phyloP scores from a whole-genome alignment of 2,888 invertebrate genomes.

The Eubasilissa splendida region DNA sequence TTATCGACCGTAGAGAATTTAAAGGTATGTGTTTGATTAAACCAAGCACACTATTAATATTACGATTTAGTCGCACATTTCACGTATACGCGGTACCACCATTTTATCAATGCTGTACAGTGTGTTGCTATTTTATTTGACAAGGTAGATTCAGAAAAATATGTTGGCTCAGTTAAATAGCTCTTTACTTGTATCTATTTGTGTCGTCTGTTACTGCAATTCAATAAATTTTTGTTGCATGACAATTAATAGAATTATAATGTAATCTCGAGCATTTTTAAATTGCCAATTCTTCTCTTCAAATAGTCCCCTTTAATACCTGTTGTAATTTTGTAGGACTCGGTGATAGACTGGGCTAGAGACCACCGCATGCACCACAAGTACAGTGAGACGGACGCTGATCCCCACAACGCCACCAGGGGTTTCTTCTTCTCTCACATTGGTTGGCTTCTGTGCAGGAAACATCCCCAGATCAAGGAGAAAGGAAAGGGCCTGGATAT shows the following conservation, averaged over 20 bases:
- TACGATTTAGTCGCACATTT: no score
- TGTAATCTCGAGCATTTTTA: background rate
- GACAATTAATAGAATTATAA: background rate
- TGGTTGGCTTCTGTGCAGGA: conserved; percentile 93
- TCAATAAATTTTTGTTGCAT: no score
- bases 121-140: no score
- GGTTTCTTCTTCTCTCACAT: conserved; percentile 98
- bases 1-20: no score
- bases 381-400: conserved; percentile 93
- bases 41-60: no score
- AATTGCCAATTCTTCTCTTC: background rate
- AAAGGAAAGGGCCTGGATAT: conserved; percentile 91
- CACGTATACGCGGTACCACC: no score
- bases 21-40: no score
- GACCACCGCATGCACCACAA: conserved; percentile 93
- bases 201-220: no score
- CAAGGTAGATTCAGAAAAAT: no score
- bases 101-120: no score
- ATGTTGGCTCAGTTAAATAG: no score
- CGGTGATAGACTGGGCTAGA: conserved; percentile 84
- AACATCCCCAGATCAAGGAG: conserved; percentile 90
- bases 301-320: background rate
- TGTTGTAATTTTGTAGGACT: conserved; percentile 72
- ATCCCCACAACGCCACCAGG: conserved; percentile 92
- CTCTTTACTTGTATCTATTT: no score